Evolutionary conservation across 2,888 invertebrate genomes (phyloP), one percentile per base, ranked within the genome.

Genomic region (Hypena proboscidalis): DNA sequence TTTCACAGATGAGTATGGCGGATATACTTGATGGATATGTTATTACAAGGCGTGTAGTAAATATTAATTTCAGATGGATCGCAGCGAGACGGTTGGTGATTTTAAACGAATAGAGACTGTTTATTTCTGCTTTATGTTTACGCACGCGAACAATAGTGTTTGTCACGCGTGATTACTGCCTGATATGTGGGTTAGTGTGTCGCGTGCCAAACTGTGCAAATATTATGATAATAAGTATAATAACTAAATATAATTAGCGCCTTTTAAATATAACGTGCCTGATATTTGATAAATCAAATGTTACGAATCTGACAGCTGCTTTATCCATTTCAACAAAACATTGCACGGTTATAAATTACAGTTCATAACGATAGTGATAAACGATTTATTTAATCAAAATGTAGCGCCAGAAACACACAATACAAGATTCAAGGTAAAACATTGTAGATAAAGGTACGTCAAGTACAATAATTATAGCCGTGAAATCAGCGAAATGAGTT

Each of bases 151-250:
- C 65, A 58, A 70, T 72, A 69, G 69, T 70, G 59, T 70, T 71
- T 82, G 83, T 80, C 80, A 78, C 78, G 84, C 83, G 74, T 80
- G 80, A 85, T 84, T 80, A 78, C 67, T 70, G 55, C 47, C 52
- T 56, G 73, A 74, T 76, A 87, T 84, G 72, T 87, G 62, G 85
- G 87, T 80, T 76, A 86, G 59, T 77, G 60, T 80, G 83, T 67
- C 79, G 68, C 59, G 61, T 65, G 49, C 43, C 58, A 49, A 62
- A 22, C 33, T 38, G 39, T 51, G 36, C 35, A 54, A 59, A 60
- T 55, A 43, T 34, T 30, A 21, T 47, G 44, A 49, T 57, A 48
- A 46, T 43, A n/a, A n/a, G n/a, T n/a, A 49, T 26, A 32, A 43
- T 34, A 30, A 41, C 43, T n/a, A n/a, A 23, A 26, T 39, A 46